These are phyloP conservation scores for Cyprinus carpio DNA, from an alignment of 2,113 vertebrate species.

Conservation along the genomic window DNA sequence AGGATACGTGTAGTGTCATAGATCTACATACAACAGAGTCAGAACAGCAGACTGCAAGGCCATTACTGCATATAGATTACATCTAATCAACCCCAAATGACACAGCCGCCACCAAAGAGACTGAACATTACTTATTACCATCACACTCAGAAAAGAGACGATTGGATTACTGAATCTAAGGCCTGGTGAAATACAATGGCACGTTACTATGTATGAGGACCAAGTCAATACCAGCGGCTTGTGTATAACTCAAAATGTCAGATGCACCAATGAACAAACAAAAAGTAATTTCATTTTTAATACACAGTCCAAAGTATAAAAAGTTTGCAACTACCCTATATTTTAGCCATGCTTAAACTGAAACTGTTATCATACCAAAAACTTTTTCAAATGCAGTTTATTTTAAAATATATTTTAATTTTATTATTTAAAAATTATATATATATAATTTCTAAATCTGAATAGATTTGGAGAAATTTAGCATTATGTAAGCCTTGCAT, in stretches of 20 bases:
- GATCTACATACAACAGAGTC: conserved; percentile 27
- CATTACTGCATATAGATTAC: conserved; percentile 36
- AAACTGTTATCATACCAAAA: neutral
- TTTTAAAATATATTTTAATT: no score
- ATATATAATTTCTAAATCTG: no score
- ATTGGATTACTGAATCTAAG: conserved; percentile 14
- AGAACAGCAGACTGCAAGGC: conserved; percentile 23
- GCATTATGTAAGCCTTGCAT: no score
- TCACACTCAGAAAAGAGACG: neutral
- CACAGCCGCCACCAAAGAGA: conserved; percentile 1
- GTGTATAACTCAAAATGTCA: conserved; percentile 35
- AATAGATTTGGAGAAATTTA: no score
- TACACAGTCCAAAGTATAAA: neutral
- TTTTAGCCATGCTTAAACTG: neutral
- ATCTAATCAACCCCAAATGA: conserved; percentile 34
- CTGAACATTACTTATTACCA: conserved; percentile 29
- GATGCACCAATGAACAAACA: neutral
- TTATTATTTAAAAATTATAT: no score
- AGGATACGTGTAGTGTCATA: neutral
- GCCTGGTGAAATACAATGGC: neutral
- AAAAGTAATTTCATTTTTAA: conserved; percentile 16
- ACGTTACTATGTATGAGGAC: conserved; percentile 9
- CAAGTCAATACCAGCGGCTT: neutral
- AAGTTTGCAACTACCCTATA: neutral
- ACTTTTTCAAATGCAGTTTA: no score